phyloP scores from a whole-genome alignment of 2,113 vertebrate species.

The Numenius arquata region DNA sequence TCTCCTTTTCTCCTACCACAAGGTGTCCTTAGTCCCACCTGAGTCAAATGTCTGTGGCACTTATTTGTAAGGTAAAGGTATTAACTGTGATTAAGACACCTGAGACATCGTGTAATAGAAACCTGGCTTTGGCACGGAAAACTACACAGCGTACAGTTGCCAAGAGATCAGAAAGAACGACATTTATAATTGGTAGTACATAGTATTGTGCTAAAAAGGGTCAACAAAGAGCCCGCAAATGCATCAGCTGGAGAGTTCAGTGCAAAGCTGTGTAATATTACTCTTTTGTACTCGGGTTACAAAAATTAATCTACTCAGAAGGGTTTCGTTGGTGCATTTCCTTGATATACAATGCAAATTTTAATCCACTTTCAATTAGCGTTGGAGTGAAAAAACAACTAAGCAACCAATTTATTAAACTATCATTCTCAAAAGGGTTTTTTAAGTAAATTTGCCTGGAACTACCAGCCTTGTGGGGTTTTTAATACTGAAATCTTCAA shows the following conservation, averaged over 20 bases:
- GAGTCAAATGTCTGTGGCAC: background rate
- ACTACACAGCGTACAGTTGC: background rate
- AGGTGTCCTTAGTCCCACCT: background rate
- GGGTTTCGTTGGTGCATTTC: background rate
- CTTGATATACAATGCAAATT: background rate
- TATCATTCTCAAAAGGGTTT: background rate
- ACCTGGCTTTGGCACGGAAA: background rate
- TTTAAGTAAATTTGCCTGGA: background rate
- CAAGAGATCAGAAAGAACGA: background rate
- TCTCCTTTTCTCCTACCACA: background rate
- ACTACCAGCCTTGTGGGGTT: background rate
- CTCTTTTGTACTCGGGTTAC: background rate
- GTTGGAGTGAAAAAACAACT: background rate
- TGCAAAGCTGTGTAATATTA: background rate
- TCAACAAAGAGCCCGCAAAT: fast-evolving
- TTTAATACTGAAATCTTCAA: background rate
- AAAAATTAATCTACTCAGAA: background rate
- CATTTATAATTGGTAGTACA: background rate
- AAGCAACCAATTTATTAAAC: background rate
- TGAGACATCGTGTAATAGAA: background rate
- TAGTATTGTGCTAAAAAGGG: background rate
- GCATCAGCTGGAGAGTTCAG: background rate
- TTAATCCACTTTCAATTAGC: background rate
- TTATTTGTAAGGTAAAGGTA: background rate
- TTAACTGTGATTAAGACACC: background rate